These are phyloP conservation scores for Alligator mississippiensis DNA, from an alignment of 2,113 vertebrate genomes.

Conservation along the genomic window DNA sequence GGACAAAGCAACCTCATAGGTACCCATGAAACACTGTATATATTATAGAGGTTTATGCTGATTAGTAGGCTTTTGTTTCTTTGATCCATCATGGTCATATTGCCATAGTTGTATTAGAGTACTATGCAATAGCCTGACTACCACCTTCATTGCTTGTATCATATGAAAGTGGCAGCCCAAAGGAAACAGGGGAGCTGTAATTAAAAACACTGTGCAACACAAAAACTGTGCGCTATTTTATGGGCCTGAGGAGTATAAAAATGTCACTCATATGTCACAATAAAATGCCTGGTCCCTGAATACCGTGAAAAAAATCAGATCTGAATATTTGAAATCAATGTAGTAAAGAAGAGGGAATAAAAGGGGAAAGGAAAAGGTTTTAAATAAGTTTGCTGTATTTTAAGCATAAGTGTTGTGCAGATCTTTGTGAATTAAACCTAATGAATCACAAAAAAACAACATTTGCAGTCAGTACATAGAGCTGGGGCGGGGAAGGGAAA, in stretches of 20 bases:
- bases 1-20: not conserved
- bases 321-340: not conserved
- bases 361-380: slow-evolving; percentile 16
- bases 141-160: not conserved
- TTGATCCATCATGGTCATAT: not conserved
- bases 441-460: slow-evolving; percentile 60
- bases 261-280: not conserved
- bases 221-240: not conserved
- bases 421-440: slow-evolving; percentile 61
- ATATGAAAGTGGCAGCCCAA: not conserved
- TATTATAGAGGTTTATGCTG: not conserved
- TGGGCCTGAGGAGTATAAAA: not conserved
- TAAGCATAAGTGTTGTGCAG: slow-evolving; percentile 62
- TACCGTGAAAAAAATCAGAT: not conserved
- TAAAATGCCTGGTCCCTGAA: not conserved
- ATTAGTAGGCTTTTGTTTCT: not conserved
- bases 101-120: not conserved
- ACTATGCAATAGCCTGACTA: not conserved
- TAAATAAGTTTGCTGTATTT: slow-evolving; percentile 29
- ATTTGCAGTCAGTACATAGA: slow-evolving; percentile 36
- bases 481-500: not conserved
- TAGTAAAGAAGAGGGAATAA: not conserved
- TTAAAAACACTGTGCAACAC: not conserved
- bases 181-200: not conserved
- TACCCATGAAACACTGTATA: not conserved